A percentile compares a stretch with the other conserved stretches of the same genome.
These are phyloP conservation scores for Himalopsyche anomala DNA, from an alignment of 2,888 invertebrate genomes.

Conservation along the genomic window DNA sequence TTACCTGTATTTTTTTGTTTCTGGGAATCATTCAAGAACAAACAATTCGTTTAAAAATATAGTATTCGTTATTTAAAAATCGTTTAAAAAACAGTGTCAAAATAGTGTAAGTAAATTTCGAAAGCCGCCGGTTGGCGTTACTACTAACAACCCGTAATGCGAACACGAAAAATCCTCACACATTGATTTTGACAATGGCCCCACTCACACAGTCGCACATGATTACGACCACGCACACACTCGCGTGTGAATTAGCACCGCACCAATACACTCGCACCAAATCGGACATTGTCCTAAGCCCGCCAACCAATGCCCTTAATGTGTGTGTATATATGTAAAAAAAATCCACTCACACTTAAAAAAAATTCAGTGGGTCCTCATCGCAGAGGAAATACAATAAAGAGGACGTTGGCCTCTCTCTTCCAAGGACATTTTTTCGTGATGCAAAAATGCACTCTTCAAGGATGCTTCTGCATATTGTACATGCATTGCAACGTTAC, in stretches of 20 bases:
- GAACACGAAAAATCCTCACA: conserved; percentile 26
- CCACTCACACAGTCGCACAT: conserved; percentile 18
- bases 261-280: conserved; percentile 20
- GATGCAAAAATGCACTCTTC: conserved; percentile 55
- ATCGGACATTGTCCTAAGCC: conserved; percentile 34
- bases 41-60: no score
- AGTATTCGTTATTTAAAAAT: no score
- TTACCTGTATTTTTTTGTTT: no score
- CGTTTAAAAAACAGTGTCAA: no score
- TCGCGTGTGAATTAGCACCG: neutral
- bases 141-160: neutral
- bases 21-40: no score
- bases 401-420: conserved; percentile 56
- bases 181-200: conserved; percentile 12
- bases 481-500: neutral
- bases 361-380: conserved; percentile 47
- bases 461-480: neutral
- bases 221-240: conserved; percentile 17
- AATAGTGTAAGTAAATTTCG: no score
- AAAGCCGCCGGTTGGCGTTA: neutral
- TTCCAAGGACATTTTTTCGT: conserved; percentile 54
- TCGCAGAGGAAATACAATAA: conserved; percentile 58
- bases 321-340: neutral
- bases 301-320: conserved; percentile 23
- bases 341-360: neutral